Percentiles rank a stretch among this genome's conserved stretches.
Conservation (phyloP, 2,113 vertebrate genomes). For the Machaerirhynchus nigripectus region DNA sequence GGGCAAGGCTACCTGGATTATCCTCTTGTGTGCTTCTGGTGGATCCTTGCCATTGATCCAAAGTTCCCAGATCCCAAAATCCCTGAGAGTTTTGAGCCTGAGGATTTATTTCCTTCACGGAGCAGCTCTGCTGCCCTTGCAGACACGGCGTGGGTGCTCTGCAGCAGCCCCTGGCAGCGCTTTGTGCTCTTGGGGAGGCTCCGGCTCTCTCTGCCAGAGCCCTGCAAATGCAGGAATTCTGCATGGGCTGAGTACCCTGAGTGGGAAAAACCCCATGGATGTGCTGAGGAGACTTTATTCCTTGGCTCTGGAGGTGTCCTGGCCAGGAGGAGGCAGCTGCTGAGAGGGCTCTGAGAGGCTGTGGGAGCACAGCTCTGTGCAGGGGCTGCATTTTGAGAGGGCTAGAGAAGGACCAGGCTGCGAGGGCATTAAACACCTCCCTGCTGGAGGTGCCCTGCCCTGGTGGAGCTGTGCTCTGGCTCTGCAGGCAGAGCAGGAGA, state of each 20-base stretch:
- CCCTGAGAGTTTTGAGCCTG: neutral
- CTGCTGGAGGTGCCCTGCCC: neutral
- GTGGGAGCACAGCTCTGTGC: neutral
- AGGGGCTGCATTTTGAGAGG: neutral
- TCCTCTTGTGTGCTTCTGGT: neutral
- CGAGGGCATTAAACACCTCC: neutral
- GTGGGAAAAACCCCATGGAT: neutral
- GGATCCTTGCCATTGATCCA: neutral
- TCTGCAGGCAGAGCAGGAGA: neutral
- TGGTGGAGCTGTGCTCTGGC: too few species aligned
- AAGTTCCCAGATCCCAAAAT: neutral
- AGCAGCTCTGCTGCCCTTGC: neutral
- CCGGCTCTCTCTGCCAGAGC: neutral
- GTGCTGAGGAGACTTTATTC: neutral
- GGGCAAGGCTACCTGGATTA: neutral
- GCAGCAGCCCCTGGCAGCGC: neutral
- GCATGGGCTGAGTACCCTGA: neutral
- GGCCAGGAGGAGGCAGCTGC: neutral
- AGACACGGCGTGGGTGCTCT: accelerated
- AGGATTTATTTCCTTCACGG: accelerated
- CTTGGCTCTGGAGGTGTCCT: neutral
- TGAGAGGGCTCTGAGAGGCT: neutral
- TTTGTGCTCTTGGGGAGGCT: neutral
- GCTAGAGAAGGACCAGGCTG: neutral
- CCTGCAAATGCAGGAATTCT: neutral